These are phyloP conservation scores for Antheraea pernyi DNA, from an alignment of 1,140 invertebrate species.

Conservation along the genomic window DNA sequence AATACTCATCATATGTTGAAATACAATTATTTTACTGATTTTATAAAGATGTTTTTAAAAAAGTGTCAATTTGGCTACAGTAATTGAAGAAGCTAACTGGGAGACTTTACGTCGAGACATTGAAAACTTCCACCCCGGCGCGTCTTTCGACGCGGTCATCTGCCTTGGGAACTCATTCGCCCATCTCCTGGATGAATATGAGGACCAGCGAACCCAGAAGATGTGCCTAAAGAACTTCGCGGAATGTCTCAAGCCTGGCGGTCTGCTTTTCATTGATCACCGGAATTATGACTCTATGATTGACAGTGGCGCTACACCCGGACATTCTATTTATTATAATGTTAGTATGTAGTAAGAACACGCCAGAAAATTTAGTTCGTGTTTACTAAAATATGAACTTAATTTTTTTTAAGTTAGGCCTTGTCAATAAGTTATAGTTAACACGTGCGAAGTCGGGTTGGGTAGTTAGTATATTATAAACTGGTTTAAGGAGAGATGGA, in stretches of 20 bases:
- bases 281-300: conserved; percentile 93
- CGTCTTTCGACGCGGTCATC: conserved; percentile 89
- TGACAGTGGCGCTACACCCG: conserved; percentile 84
- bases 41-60: too few species aligned
- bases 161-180: conserved; percentile 95
- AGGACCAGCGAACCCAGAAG: conserved; percentile 89
- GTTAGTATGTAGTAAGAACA: conserved; percentile 79
- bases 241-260: conserved; percentile 90
- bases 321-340: conserved; percentile 93
- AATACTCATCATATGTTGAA: too few species aligned
- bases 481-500: too few species aligned
- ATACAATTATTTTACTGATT: too few species aligned
- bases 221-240: conserved; percentile 89
- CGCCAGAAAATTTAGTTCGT: too few species aligned
- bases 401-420: too few species aligned
- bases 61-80: conserved; percentile 77
- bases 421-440: too few species aligned
- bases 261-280: conserved; percentile 91
- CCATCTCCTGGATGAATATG: conserved; percentile 88
- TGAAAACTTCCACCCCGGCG: conserved; percentile 77
- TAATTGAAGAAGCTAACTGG: conserved; percentile 92
- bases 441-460: too few species aligned
- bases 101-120: conserved; percentile 86
- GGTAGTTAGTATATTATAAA: too few species aligned
- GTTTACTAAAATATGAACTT: too few species aligned